These are phyloP conservation scores for Linnaemya tessellans DNA, from an alignment of 2,888 invertebrate species.

Conservation along the genomic window DNA sequence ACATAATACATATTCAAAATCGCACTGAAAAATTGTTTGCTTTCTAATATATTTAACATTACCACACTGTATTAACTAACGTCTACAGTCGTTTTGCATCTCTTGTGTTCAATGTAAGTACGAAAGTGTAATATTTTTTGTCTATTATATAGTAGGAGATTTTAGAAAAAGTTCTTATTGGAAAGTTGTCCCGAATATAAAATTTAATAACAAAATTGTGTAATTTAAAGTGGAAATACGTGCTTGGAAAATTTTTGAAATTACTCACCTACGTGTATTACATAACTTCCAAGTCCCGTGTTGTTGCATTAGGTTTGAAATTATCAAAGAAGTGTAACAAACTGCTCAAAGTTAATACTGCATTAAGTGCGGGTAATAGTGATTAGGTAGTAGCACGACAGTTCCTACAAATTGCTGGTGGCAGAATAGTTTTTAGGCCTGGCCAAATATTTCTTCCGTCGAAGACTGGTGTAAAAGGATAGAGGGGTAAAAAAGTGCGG, in stretches of 20 bases:
- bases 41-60: constrained; percentile 35
- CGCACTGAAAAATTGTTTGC: background rate
- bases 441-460: too few relatives aligned
- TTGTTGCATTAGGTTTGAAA: background rate
- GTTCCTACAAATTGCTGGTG: too few relatives aligned
- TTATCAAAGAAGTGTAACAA: too few relatives aligned
- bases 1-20: background rate
- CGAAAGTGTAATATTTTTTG: constrained; percentile 26
- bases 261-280: background rate
- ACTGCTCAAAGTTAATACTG: too few relatives aligned
- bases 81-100: constrained; percentile 72
- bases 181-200: constrained; percentile 15
- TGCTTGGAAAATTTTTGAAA: background rate
- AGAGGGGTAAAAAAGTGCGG: too few relatives aligned
- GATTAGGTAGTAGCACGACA: too few relatives aligned
- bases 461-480: too few relatives aligned
- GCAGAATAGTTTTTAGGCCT: too few relatives aligned
- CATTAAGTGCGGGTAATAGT: too few relatives aligned
- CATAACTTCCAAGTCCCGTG: background rate
- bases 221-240: constrained; percentile 2
- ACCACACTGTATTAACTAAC: constrained; percentile 17
- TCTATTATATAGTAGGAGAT: constrained; percentile 13
- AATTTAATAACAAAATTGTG: constrained; percentile 5
- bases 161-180: constrained; percentile 49
- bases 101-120: constrained; percentile 81